phyloP scores from a whole-genome alignment of 37 sponge, comb jelly and placozoan genomes.

The Chondrosia reniformis region DNA sequence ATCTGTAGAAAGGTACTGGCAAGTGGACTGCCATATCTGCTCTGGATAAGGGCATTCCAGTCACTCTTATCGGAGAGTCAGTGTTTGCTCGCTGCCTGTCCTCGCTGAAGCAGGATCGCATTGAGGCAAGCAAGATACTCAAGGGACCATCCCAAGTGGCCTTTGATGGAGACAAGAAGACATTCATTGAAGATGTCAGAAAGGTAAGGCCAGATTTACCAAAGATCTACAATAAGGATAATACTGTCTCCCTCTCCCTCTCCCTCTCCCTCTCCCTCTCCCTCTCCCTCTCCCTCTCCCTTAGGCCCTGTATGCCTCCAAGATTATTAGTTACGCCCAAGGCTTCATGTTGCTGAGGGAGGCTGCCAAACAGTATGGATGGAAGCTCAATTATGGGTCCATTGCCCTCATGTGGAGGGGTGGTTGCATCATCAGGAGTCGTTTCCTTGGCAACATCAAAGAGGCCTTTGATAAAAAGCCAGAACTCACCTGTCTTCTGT shows the following conservation, averaged over 20 bases:
- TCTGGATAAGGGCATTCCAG: slow-evolving; percentile 91
- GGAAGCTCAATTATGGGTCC: slow-evolving; percentile 95
- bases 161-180: slow-evolving; percentile 67
- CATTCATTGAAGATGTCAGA: slow-evolving; percentile 76
- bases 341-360: slow-evolving; percentile 96
- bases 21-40: slow-evolving; percentile 99
- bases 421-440: slow-evolving; percentile 96
- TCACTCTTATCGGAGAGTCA: slow-evolving; percentile 95
- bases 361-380: slow-evolving; percentile 79
- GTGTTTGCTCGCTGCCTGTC: slow-evolving; percentile 97
- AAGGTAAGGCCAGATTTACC: slow-evolving; percentile 25
- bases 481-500: slow-evolving; percentile 62
- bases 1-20: slow-evolving; percentile 87
- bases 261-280: neutral
- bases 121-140: slow-evolving; percentile 71
- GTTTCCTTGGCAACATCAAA: slow-evolving; percentile 96
- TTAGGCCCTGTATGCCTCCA: slow-evolving; percentile 95
- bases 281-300: neutral
- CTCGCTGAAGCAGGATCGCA: slow-evolving; percentile 85
- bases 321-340: slow-evolving; percentile 97
- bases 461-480: slow-evolving; percentile 94
- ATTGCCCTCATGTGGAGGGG: slow-evolving; percentile 99
- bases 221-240: neutral
- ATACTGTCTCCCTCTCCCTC: neutral
- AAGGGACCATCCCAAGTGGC: slow-evolving; percentile 54